Evolutionary conservation across 2,888 invertebrate species (phyloP), one percentile per base, ranked within the genome.

Genomic region (Cistogaster globosa): DNA sequence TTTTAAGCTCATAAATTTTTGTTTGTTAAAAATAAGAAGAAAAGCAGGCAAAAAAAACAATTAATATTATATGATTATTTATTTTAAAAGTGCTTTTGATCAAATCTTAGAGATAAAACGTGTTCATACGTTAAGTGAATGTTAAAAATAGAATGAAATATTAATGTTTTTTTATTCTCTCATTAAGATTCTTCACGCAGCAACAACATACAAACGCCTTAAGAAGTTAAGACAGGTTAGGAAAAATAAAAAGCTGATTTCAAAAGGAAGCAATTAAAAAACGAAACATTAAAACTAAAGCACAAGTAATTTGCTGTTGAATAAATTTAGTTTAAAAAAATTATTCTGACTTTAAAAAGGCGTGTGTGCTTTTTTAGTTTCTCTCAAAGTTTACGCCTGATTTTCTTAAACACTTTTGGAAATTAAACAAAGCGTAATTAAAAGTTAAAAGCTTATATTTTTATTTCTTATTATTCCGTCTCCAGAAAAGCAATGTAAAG

Each of bases 371-470:
- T 48, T 32, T 63, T 9, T 32, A 26, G 20, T 26, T 12, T 18
- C 5, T 32, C 16, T 4, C 11, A 1, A 5, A 2, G 16, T n/a
- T 12, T 16, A 20, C 12, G 57, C 14, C 14, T 7, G 57, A 4
- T 2, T 51, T 32, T 12, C n/a, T 38, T 20, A 71, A 0, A 42
- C 42, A n/a, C 51, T 77, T 48, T 1, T 1, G 26, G 1, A 77
- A 68, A n/a, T 77, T 77, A 12, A 42, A 12, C 12, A 11, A 42
- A 42, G 42, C 12, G 4, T 80, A 84, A 80, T 80, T 76, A 80
- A 84, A 76, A 76, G 75, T 84, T 67, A 58, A 60, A 45, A 26
- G 26, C 26, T 26, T 26, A 26, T 26, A 26, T 26, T 26, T 26
- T 26, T 26, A 26, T 5, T 8, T 32, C 6, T 6, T 32, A 32